Conservation (phyloP, 2,888 invertebrate species). For the Candidula unifasciata region DNA sequence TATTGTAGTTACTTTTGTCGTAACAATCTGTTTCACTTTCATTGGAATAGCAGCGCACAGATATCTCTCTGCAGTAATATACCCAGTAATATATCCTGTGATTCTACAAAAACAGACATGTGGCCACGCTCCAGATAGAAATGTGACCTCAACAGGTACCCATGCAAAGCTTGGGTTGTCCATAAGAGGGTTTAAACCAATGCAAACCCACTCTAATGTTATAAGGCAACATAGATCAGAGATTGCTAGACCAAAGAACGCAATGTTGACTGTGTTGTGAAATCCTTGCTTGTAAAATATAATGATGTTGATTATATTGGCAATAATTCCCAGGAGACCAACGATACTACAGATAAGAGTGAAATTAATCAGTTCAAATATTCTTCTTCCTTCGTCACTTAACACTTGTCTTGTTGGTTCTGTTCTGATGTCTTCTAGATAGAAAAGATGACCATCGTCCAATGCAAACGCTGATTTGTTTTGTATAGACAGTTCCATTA, state of each 20-base stretch:
- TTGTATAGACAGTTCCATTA: too few relatives aligned
- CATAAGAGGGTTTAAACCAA: slow-evolving; percentile 2
- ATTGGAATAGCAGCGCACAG: background rate
- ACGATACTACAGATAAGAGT: background rate
- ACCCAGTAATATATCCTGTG: background rate
- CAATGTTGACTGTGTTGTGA: slow-evolving; percentile 3
- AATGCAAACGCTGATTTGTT: too few relatives aligned
- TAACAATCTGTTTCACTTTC: slow-evolving; percentile 20
- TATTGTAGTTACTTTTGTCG: background rate
- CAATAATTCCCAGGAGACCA: slow-evolving; percentile 1
- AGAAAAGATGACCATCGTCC: too few relatives aligned
- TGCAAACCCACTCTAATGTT: background rate
- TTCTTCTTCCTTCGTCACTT: background rate
- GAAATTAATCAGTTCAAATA: slow-evolving; percentile 29
- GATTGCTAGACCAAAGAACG: background rate
- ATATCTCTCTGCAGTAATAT: background rate
- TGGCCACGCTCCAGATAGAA: background rate
- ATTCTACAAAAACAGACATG: background rate
- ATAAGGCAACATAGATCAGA: slow-evolving; percentile 18
- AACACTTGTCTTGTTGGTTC: background rate
- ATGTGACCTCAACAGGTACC: background rate
- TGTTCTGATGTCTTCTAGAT: too few relatives aligned
- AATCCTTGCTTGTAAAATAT: slow-evolving; percentile 29
- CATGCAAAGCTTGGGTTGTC: background rate
- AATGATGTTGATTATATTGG: slow-evolving; percentile 17